Evolutionary conservation across 2,797 vertebrate species (phyloP), one percentile per base, ranked within the genome.

Genomic region (Iguana delicatissima): DNA sequence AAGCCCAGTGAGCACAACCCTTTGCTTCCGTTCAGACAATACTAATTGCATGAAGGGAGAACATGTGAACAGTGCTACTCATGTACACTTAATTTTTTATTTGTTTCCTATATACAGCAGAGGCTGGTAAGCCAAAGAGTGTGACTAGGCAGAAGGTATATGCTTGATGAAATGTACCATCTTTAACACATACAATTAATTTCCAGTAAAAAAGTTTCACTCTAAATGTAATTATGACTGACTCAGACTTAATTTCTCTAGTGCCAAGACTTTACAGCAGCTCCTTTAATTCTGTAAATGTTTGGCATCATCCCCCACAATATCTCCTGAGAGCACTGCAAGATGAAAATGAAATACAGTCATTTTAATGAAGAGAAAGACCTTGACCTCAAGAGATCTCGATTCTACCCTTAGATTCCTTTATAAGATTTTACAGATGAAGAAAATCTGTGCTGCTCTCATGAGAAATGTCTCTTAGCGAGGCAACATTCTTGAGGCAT

Each of bases 401-500:
- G n/a, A 1, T 83, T 77, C 46, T 82, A 52, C 57, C 10, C 57
- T 83, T 26, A 20, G 14, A 16, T 62, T 80, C 55, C 79, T 38
- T 76, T 42, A 22, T 38, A 80, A 67, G 46, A 77, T 83, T 55
- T 55, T 82, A 35, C 35, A 86, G 46, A 52, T 83, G 79, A 69
- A 76, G 69, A 83, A 55, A 89, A 91, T 38, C 13, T 79, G 46
- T 22, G 57, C 35, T 84, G 57, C 29, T 67, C 6, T 64, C 22
- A 59, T 59, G 46, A 76, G 29, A 72, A 84, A 32, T 72, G 6
- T 88, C 55, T 88, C 87, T 69, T 93, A 80, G 35, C 72, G 46
- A 84, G 26, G 85, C 85, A 87, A 91, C 59, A 57, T 90, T 91
- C 85, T 91, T 90, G 83, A 89, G 87, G 57, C 84, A 88, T 92